phyloP scores from a whole-genome alignment of 2,797 vertebrate species.

The Florisuga fusca region DNA sequence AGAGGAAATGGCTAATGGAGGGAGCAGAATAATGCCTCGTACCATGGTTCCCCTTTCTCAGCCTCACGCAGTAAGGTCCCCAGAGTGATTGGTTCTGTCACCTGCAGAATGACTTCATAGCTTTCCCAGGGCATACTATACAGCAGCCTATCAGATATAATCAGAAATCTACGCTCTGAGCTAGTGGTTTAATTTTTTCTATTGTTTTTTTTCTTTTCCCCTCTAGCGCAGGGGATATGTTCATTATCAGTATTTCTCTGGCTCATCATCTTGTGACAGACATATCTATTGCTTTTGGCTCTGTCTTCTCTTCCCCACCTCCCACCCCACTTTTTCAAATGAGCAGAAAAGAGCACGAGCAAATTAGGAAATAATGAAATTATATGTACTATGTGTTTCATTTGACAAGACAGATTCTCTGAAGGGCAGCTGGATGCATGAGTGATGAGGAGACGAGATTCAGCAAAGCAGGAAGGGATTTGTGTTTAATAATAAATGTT shows the following conservation, averaged over 20 bases:
- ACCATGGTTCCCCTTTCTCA: background rate
- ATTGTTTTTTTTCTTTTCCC: background rate
- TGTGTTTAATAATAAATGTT: conserved; percentile 28
- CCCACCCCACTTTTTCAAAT: conserved; percentile 7
- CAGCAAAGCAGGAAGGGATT: conserved; percentile 28
- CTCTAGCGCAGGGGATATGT: background rate
- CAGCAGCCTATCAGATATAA: background rate
- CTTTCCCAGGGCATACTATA: background rate
- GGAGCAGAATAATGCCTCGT: background rate
- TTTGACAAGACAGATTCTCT: conserved; percentile 31
- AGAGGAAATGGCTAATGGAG: background rate
- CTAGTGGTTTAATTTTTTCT: background rate
- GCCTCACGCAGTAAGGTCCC: background rate
- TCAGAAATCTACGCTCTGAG: background rate
- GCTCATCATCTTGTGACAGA: conserved; percentile 2
- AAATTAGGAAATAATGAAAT: conserved; percentile 54
- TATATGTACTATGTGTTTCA: background rate
- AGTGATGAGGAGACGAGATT: conserved; percentile 28
- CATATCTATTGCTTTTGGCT: conserved; percentile 6
- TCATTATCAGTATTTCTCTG: background rate
- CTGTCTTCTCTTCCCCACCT: background rate
- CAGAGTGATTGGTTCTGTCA: background rate
- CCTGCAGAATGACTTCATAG: background rate
- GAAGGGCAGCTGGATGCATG: conserved; percentile 16
- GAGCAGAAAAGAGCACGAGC: conserved; percentile 19